Base-by-base conservation (phyloP, 1,140 invertebrate genomes). In the Drosophila lacteicornis region DNA sequence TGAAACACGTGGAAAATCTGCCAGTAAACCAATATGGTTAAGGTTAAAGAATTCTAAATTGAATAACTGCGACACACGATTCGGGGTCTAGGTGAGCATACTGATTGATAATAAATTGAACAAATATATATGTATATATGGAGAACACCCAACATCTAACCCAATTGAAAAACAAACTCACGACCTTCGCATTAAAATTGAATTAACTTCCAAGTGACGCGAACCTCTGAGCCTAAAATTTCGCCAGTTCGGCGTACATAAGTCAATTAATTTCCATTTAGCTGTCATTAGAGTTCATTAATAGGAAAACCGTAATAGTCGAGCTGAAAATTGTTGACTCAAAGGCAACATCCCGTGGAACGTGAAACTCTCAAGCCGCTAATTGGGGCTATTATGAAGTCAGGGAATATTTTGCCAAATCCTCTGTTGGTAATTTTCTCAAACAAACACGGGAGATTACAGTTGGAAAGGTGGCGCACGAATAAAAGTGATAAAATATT, bases 241-340 rank as follows among this genome's bases (percentile, higher is more conserved):
- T 49, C n/a, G 15, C 63, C 43, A 49, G 38, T 47, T 53, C 43
- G 30, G 40, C 74, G 49, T 68, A 61, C 42, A 58, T 56, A 45
- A 62, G 56, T 65, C 83, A 82, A 87, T 82, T 87, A 82, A 87
- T 87, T 63, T 63, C 38, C 58, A 68, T 71, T 87, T 87, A 87
- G 75, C 57, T 65, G 47, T 66, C 53, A 68, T 87, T 82, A 87
- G 83, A 40, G 46, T 81, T 85, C 53, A 73, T 81, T 77, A 80
- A 50, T 60, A 13, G 51, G 33, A 79, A 58, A 79, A 59, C 51
- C 36, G 36, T 73, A 69, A 56, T 84, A 62, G 63, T 75, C 63
- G 17, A 55, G 38, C 19, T 11, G 36, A 65, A 68, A 74, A 47
- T 19, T 63, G 58, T 82, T 17, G 51, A 19, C 33, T 61, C 47